Evolutionary conservation across 2,888 invertebrate species (phyloP).

Genomic region (Cephus rjabovi): DNA sequence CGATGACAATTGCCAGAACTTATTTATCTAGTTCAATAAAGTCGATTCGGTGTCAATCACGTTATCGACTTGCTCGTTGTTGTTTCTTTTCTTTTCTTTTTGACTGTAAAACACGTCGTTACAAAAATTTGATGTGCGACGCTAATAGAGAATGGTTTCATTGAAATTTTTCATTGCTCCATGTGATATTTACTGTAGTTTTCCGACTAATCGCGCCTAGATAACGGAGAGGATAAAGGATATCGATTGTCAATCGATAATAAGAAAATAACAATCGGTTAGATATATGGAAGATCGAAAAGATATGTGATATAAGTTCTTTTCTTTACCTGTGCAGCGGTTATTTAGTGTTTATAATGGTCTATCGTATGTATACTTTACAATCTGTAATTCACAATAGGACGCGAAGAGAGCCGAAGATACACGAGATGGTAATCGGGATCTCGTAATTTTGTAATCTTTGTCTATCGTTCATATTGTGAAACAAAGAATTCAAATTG

Average conservation of each 20-base stretch:
- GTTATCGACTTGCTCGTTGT: neutral
- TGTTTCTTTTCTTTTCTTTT: neutral
- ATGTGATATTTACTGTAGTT: slow-evolving; percentile 46
- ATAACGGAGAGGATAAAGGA: neutral
- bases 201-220: slow-evolving; percentile 30
- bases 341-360: neutral
- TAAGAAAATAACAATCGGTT: neutral
- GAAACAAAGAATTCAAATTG: neutral
- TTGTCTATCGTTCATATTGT: neutral
- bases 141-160: slow-evolving; percentile 12
- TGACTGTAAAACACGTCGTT: neutral
- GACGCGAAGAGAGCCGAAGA: neutral
- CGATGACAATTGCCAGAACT: too few species aligned
- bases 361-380: neutral
- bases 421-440: neutral
- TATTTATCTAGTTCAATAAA: too few species aligned
- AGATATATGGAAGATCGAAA: slow-evolving; percentile 1
- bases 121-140: neutral
- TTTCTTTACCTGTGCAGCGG: neutral
- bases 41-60: too few species aligned
- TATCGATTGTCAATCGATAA: neutral
- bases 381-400: neutral
- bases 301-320: slow-evolving; percentile 9
- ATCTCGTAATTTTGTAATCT: neutral
- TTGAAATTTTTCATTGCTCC: slow-evolving; percentile 40